Conservation (phyloP, 2,888 invertebrate genomes). For the Heterodera filipjevi region DNA sequence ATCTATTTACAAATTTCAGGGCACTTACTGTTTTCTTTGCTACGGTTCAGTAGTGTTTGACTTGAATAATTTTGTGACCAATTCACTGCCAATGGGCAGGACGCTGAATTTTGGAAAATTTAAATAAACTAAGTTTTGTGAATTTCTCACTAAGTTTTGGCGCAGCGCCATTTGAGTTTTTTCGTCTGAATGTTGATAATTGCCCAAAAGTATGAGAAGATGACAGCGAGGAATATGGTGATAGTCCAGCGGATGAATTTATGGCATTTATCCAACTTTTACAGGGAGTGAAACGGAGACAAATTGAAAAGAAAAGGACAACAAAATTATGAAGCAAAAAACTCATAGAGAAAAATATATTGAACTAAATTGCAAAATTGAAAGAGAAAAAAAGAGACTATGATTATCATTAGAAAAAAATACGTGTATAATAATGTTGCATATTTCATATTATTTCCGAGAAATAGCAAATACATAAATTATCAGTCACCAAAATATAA, state of each 20-base stretch:
- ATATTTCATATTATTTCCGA: too few species aligned
- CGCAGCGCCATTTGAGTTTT: not conserved
- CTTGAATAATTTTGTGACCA: not conserved
- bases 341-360: too few species aligned
- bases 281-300: not conserved
- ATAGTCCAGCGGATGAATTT: too few species aligned
- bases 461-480: too few species aligned
- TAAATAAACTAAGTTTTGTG: not conserved
- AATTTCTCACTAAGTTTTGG: not conserved
- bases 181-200: not conserved
- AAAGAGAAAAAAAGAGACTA: too few species aligned
- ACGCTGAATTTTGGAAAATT: not conserved
- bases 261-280: not conserved
- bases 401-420: too few species aligned
- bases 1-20: too few species aligned
- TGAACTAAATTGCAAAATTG: not conserved
- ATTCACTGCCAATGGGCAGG: not conserved
- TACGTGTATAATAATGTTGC: too few species aligned
- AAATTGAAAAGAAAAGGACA: not conserved
- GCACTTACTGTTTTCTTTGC: too few species aligned
- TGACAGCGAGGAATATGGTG: not conserved
- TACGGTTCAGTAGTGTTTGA: not conserved
- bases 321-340: not conserved
- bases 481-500: too few species aligned
- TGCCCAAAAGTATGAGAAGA: not conserved